These are phyloP conservation scores for Cynopterus sphinx DNA, from an alignment of 2,797 vertebrate genomes.

Conservation along the genomic window DNA sequence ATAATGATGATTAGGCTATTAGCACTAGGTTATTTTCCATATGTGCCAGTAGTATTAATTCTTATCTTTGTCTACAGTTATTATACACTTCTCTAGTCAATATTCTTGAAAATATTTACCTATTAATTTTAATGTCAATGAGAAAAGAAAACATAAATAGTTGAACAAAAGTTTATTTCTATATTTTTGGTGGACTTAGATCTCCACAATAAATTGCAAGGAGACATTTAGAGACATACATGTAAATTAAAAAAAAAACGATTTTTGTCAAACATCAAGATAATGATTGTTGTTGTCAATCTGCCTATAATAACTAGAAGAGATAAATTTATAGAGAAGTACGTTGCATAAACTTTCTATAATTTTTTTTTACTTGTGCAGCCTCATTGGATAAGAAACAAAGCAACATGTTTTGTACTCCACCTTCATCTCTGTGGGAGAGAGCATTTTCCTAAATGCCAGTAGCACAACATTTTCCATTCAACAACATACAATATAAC, in stretches of 20 bases:
- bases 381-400: not conserved
- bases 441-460: not conserved
- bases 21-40: not conserved
- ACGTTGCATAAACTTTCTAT: not conserved
- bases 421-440: not conserved
- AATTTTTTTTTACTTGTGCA: not conserved
- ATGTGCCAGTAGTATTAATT: not conserved
- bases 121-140: not conserved
- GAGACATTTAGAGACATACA: not conserved
- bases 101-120: not conserved
- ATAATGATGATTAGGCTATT: not conserved
- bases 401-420: not conserved
- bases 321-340: not conserved
- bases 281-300: not conserved
- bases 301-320: not conserved
- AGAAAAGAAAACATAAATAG: not conserved
- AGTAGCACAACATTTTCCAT: not conserved
- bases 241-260: not conserved
- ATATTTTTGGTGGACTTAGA: not conserved
- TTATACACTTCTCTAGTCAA: not conserved
- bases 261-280: not conserved
- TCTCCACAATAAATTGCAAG: not conserved
- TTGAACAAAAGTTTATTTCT: not conserved
- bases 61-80: not conserved
- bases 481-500: not conserved